These are phyloP conservation scores for Netelia melanura DNA, from an alignment of 2,888 invertebrate species.

Conservation along the genomic window DNA sequence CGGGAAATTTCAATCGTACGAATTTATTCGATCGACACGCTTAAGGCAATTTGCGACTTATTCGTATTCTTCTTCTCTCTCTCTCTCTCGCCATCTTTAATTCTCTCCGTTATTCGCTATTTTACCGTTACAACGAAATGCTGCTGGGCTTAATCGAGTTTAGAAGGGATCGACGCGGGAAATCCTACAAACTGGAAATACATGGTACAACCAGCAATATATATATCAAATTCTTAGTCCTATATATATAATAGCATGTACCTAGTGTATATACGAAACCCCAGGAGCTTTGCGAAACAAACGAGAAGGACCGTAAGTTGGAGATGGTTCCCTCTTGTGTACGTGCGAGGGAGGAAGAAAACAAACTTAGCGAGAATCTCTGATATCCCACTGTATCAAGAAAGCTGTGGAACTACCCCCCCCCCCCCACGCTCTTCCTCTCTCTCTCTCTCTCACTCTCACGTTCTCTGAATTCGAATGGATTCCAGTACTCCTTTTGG, in stretches of 20 bases:
- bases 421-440: not conserved
- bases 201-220: conserved; percentile 9
- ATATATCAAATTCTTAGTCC: conserved; percentile 9
- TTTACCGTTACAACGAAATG: conserved; percentile 24
- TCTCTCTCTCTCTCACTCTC: conserved; percentile 21
- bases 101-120: conserved; percentile 35
- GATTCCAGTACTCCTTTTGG: conserved; percentile 34
- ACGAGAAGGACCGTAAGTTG: conserved; percentile 66
- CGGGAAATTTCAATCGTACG: not conserved
- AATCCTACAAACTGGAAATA: conserved; percentile 62
- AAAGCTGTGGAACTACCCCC: conserved; percentile 19
- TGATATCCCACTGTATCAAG: conserved; percentile 47
- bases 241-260: conserved; percentile 17
- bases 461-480: conserved; percentile 10
- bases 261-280: conserved; percentile 33
- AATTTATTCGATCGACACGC: not conserved
- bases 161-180: conserved; percentile 34
- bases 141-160: conserved; percentile 49
- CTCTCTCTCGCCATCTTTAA: conserved; percentile 31
- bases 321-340: conserved; percentile 61
- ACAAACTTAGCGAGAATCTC: conserved; percentile 64
- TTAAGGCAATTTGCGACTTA: not conserved
- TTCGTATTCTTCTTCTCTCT: not conserved
- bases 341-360: conserved; percentile 57
- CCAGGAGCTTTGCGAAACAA: conserved; percentile 61